Evolutionary conservation across 1,140 invertebrate species (phyloP).

Genomic region (Plectrocnemia conspersa): DNA sequence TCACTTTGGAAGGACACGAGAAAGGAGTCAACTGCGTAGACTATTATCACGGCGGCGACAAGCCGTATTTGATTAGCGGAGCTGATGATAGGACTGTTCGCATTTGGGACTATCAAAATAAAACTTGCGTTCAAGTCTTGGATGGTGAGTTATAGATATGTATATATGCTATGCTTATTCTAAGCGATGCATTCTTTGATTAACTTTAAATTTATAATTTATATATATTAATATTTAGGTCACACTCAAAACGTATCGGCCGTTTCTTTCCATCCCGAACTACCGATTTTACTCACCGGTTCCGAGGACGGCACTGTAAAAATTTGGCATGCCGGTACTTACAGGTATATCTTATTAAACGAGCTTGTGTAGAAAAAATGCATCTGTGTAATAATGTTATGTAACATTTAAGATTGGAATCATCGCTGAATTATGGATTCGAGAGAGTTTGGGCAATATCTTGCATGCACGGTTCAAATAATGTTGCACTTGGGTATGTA

Average conservation of each 20-base stretch:
- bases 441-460: constrained; percentile 97
- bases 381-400: too few species aligned
- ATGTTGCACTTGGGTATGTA: constrained; percentile 81
- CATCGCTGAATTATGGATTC: constrained; percentile 95
- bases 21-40: constrained; percentile 99
- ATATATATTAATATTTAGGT: constrained; percentile 38
- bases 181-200: neutral
- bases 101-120: constrained; percentile 99
- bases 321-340: constrained; percentile 98
- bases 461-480: constrained; percentile 94
- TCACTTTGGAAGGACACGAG: constrained; percentile 97
- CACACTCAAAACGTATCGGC: constrained; percentile 95
- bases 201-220: neutral
- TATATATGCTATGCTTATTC: neutral
- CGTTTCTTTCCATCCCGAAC: constrained; percentile 93
- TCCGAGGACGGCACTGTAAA: constrained; percentile 96
- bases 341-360: constrained; percentile 43
- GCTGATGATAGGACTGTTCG: constrained; percentile 96
- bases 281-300: constrained; percentile 95
- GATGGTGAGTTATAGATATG: constrained; percentile 73
- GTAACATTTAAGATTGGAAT: constrained; percentile 68
- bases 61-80: constrained; percentile 98
- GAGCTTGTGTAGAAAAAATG: neutral
- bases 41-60: constrained; percentile 99
- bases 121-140: constrained; percentile 97